Conservation (phyloP, 2,888 invertebrate genomes). For the Azorinus chamasolen region DNA sequence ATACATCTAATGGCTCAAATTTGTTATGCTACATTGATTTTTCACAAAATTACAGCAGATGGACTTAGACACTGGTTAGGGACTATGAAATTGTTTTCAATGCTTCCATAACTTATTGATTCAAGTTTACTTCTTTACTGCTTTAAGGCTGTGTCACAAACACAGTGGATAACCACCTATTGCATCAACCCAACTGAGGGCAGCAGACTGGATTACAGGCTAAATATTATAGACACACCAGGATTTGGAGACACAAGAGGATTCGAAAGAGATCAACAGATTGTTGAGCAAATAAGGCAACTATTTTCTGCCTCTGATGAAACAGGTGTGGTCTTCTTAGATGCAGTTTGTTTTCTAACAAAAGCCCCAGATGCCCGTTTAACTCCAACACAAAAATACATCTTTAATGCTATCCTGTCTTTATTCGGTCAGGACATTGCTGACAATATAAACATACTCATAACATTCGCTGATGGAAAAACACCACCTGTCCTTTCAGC, state of each 20-base stretch:
- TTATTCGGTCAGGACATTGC: conserved; percentile 64
- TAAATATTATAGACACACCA: conserved; percentile 50
- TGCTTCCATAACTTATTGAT: too few species aligned
- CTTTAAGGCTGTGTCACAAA: conserved; percentile 45
- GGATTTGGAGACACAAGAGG: conserved; percentile 48
- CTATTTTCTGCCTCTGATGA: conserved; percentile 11
- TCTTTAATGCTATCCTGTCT: conserved; percentile 59
- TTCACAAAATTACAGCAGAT: too few species aligned
- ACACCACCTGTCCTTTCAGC: conserved; percentile 61
- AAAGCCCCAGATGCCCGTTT: conserved; percentile 65
- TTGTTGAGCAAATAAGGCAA: conserved; percentile 34
- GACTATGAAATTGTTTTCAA: too few species aligned
- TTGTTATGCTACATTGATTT: too few species aligned
- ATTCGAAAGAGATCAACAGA: conserved; percentile 27
- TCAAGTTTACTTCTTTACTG: too few species aligned
- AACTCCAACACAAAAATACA: conserved; percentile 62
- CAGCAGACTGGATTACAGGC: conserved; percentile 19
- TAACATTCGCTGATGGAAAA: conserved; percentile 69
- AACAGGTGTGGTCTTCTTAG: conserved; percentile 53
- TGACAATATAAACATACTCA: conserved; percentile 55
- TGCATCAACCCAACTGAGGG: conserved; percentile 35
- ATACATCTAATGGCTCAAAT: too few species aligned
- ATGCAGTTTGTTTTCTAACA: conserved; percentile 65
- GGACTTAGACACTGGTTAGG: too few species aligned
- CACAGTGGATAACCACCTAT: conserved; percentile 59